Percentiles rank a stretch among this genome's conserved stretches.
These are phyloP conservation scores for Sylvia borin DNA, from an alignment of 2,797 vertebrate genomes.

Conservation along the genomic window DNA sequence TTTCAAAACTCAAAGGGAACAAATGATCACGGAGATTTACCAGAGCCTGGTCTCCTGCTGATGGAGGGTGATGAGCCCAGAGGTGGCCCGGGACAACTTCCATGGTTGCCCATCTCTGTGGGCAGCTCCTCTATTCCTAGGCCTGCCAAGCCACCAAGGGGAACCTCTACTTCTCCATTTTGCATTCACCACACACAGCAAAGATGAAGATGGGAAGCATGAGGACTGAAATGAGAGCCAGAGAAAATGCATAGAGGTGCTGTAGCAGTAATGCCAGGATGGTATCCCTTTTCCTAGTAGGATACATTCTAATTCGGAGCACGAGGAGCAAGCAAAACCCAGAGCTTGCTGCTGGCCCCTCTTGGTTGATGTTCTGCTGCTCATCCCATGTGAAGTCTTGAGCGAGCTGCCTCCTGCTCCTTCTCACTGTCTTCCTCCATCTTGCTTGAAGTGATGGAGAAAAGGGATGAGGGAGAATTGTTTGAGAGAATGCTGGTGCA, in stretches of 20 bases:
- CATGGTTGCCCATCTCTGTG: accelerated
- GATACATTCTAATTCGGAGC: background rate
- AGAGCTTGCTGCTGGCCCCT: background rate
- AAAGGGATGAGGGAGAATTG: background rate
- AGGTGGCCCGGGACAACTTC: background rate
- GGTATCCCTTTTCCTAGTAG: background rate
- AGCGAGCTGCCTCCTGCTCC: accelerated
- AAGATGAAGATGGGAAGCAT: accelerated
- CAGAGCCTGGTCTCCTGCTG: background rate
- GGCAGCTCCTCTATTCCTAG: background rate
- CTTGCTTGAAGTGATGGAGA: background rate
- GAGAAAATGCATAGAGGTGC: background rate
- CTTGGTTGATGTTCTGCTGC: accelerated
- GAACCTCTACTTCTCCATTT: background rate
- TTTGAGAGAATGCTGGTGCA: background rate
- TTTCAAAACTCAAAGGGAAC: slow-evolving; percentile 47
- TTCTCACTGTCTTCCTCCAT: background rate
- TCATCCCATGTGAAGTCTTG: accelerated
- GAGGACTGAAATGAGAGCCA: background rate
- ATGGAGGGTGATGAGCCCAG: slow-evolving; percentile 49
- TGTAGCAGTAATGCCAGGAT: accelerated
- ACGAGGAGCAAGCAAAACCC: background rate
- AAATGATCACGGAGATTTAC: slow-evolving; percentile 48
- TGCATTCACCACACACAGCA: background rate
- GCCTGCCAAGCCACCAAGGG: background rate